These are phyloP conservation scores for Atta colombica DNA, from an alignment of 1,140 invertebrate genomes.

Conservation along the genomic window DNA sequence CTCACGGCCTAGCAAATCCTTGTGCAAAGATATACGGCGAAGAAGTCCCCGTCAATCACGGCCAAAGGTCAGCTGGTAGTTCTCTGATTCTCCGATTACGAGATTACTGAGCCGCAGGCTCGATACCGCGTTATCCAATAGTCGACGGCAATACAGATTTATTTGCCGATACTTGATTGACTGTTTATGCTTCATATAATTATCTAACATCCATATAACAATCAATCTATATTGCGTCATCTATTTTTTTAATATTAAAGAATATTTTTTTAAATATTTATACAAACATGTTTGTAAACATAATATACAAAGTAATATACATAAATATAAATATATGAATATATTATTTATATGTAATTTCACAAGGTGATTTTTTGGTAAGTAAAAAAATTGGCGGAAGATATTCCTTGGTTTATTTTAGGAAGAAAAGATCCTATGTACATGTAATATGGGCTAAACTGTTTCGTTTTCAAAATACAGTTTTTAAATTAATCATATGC, in stretches of 20 bases:
- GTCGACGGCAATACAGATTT: slow-evolving; percentile 28
- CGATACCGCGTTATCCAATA: slow-evolving; percentile 6
- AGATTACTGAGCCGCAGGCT: not conserved
- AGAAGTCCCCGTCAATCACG: slow-evolving; percentile 60
- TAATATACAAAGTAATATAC: not conserved
- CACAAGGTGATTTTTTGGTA: too few species aligned
- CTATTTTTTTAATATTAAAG: not conserved
- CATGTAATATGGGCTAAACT: too few species aligned
- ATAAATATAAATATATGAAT: too few species aligned
- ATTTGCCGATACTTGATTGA: slow-evolving; percentile 13
- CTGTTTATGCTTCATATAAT: slow-evolving; percentile 9
- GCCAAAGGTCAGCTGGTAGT: slow-evolving; percentile 64
- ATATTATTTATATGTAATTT: too few species aligned
- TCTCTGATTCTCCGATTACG: slow-evolving; percentile 41
- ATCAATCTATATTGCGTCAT: not conserved
- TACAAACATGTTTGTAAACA: too few species aligned
- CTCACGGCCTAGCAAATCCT: slow-evolving; percentile 61
- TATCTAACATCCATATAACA: slow-evolving; percentile 24
- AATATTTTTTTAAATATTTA: not conserved
- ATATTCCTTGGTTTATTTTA: too few species aligned
- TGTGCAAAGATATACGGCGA: slow-evolving; percentile 50
- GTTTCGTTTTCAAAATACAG: too few species aligned
- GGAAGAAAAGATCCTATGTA: too few species aligned
- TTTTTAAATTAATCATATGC: too few species aligned
- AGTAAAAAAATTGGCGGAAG: too few species aligned